Evolutionary conservation across 2,113 vertebrate species (phyloP).

Genomic region (Xiphias gladius): DNA sequence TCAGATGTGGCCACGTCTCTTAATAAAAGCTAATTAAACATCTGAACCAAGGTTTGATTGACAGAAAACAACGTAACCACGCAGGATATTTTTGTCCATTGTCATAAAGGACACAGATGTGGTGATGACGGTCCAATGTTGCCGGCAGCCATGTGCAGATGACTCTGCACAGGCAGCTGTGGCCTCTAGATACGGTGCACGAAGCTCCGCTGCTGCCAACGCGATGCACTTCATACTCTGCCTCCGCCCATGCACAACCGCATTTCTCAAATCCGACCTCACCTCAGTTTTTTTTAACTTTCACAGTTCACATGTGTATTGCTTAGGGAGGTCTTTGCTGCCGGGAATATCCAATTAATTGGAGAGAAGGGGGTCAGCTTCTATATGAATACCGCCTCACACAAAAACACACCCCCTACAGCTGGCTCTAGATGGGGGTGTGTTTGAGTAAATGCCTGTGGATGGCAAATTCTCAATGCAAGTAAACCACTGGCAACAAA

Average conservation of each 20-base stretch:
- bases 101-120: conserved; percentile 37
- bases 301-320: conserved; percentile 69
- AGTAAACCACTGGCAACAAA: not conserved
- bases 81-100: not conserved
- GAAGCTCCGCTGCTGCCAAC: conserved; percentile 35
- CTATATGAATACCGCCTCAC: conserved; percentile 41
- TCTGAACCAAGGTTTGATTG: conserved; percentile 65
- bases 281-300: conserved; percentile 49
- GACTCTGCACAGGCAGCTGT: conserved; percentile 69
- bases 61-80: conserved; percentile 50
- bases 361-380: conserved; percentile 25
- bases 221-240: conserved; percentile 6
- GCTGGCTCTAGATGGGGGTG: conserved; percentile 34
- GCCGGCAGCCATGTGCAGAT: conserved; percentile 60
- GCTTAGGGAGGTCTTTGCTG: conserved; percentile 63
- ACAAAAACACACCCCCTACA: conserved; percentile 44
- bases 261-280: conserved; percentile 8
- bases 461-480: conserved; percentile 24
- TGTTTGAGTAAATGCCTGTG: conserved; percentile 13
- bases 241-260: conserved; percentile 18
- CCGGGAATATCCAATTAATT: conserved; percentile 73
- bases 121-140: not conserved
- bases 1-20: not conserved
- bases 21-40: conserved; percentile 68
- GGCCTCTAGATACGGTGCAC: conserved; percentile 59